These are phyloP conservation scores for Blastobasis adustella DNA, from an alignment of 2,888 invertebrate genomes.

Conservation along the genomic window DNA sequence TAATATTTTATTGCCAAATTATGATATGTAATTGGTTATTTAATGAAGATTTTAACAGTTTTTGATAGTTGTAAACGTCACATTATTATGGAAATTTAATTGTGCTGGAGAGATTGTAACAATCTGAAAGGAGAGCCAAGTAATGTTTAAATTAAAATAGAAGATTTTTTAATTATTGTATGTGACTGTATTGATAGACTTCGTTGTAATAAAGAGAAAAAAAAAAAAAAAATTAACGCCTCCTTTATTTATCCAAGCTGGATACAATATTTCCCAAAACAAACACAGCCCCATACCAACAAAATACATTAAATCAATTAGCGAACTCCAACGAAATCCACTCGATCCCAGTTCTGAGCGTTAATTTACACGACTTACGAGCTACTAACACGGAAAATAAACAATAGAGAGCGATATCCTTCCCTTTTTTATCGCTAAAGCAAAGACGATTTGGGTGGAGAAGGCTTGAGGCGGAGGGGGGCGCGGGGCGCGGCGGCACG, in stretches of 20 bases:
- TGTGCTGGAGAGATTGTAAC: slow-evolving; percentile 1
- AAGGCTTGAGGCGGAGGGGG: slow-evolving; percentile 45
- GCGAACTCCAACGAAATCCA: slow-evolving; percentile 44
- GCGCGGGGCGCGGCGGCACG: slow-evolving; percentile 36
- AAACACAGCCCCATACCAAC: background rate
- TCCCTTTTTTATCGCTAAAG: slow-evolving; percentile 69
- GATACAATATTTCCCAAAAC: too few species aligned
- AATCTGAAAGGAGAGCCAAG: slow-evolving; percentile 10
- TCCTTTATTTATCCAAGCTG: background rate
- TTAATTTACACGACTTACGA: slow-evolving; percentile 69
- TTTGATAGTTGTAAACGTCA: too few species aligned
- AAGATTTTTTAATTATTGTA: slow-evolving; percentile 36
- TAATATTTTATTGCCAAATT: too few species aligned
- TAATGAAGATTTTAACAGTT: too few species aligned
- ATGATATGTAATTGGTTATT: too few species aligned
- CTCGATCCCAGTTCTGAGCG: slow-evolving; percentile 43
- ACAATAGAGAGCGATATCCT: slow-evolving; percentile 62
- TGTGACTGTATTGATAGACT: slow-evolving; percentile 65
- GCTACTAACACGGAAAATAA: slow-evolving; percentile 72
- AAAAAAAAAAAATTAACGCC: slow-evolving; percentile 7
- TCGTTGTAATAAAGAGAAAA: slow-evolving; percentile 63
- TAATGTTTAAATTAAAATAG: slow-evolving; percentile 14
- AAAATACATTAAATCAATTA: slow-evolving; percentile 40
- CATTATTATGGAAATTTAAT: too few species aligned
- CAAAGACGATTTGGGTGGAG: slow-evolving; percentile 46